phyloP scores from a whole-genome alignment of 2,797 vertebrate species.

The Spinus pinus region DNA sequence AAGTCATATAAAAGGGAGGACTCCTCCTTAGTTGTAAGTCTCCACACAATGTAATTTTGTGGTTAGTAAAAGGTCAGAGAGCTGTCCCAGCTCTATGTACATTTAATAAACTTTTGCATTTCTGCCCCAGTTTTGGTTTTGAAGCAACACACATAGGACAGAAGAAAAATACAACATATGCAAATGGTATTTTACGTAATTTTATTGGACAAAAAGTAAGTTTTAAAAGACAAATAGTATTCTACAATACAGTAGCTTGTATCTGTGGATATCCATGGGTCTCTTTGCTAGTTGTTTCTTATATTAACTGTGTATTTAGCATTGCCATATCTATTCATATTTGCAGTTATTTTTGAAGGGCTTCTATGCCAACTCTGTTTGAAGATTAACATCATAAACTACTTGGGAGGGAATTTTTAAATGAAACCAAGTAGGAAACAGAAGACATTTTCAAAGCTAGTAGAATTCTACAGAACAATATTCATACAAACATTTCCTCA shows the following conservation, averaged over 20 bases:
- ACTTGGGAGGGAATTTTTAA: constrained; percentile 24
- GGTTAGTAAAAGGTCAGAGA: not conserved
- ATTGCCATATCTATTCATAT: not conserved
- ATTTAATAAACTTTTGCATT: not conserved
- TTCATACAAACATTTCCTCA: not conserved
- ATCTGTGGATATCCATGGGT: not conserved
- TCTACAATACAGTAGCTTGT: not conserved
- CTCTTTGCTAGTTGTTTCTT: not conserved
- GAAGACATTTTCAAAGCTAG: constrained; percentile 1
- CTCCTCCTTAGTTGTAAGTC: not conserved
- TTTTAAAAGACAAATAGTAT: not conserved
- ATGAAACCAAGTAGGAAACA: not conserved
- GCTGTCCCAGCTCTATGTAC: not conserved
- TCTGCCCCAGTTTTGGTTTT: not conserved
- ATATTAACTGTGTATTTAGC: not conserved
- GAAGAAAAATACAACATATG: not conserved
- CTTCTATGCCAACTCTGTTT: not conserved
- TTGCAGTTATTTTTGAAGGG: not conserved
- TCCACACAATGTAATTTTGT: not conserved
- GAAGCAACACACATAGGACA: not conserved
- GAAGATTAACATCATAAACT: not conserved
- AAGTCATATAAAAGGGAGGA: not conserved
- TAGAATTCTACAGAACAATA: not conserved
- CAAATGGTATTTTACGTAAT: not conserved
- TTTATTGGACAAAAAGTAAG: not conserved